Base-by-base conservation (phyloP, 2,888 invertebrate species). In the Melinopterus prodromus region DNA sequence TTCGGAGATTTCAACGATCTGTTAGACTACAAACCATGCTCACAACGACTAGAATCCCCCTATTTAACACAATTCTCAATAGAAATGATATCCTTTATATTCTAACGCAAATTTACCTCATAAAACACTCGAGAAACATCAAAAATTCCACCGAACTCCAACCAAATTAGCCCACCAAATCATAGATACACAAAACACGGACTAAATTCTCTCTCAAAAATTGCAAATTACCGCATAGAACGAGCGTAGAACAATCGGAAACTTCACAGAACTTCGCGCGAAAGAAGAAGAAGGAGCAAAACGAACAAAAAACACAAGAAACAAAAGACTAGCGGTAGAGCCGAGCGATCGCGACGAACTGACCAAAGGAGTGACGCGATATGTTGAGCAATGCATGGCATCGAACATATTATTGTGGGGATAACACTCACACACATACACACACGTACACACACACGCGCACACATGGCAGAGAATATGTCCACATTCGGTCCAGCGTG, bases 401-500 rank as follows among this genome's bases (percentile, higher is more conserved):
- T 12, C 12, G 53, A 12, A 53, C 14, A 72, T 74, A 37, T 16
- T 26, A 9, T 26, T 26, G 37, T 16, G n/a, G 35, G 16, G 74
- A 74, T 74, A 74, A 14, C 26, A 35, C 36, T 6, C 16, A 76
- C 77, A 14, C 26, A 35, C 36, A 35, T 5, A 16, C 36, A 72
- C 72, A 76, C 77, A 14, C 26, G 9, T 14, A 35, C 16, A 16
- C 36, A 72, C 72, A 76, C 77, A 14, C 26, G 14, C 12, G 9
- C 16, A 16, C 36, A 72, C 72, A 76, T 70, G 37, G 16, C 37
- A 74, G 36, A 37, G 35, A 74, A 74, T 12, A 78, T 35, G 72
- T 78, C 78, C 78, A 78, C 72, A 71, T 78, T 78, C 69, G 74
- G 53, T 53, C 53, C 53, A 53, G 53, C 12, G 53, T 53, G 53